Base-by-base conservation (phyloP, 2,797 vertebrate genomes). In the Myotis myotis region DNA sequence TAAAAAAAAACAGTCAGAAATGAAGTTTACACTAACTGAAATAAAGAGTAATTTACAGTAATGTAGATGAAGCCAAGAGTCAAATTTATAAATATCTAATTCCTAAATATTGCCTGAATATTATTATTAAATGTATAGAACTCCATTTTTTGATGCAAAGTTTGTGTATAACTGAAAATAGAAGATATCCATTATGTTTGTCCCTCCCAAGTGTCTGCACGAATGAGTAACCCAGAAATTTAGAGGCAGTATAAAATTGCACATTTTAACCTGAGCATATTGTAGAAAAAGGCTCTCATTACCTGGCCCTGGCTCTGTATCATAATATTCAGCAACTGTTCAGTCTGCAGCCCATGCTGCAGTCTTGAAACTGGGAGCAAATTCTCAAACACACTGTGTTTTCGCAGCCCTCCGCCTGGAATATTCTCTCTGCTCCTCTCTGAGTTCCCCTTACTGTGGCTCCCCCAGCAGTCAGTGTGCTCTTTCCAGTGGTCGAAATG, bases 61-160 rank as follows among this genome's bases (percentile, higher is more conserved):
- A 10, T 20, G 44, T 51, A 75, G 30, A n/a, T 75, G 30, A 51
- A n/a, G 28, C 28, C 30, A 30, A 49, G 28, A 75, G n/a, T 75
- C 44, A 75, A 51, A 89, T 85, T 89, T 33, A 19, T 91, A 91
- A 91, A 72, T 84, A 55, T 75, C 47, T 81, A 89, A 20, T 85
- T 89, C 28, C 28, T 91, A 91, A 91, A 66, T 84, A 47, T 75
- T 38, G 74, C 33, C 41, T 74, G 44, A 78, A 79, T 83, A 49
- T 91, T 89, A 60, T 60, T 74, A 88, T 68, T 87, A 87, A 93
- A 68, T 83, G 5, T 78, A 49, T 57, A 84, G 38, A 86, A 33
- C 8, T 72, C 60, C 16, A 20, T 41, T 91, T 95, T 87, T 68
- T 57, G 9, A 23, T 89, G 20, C 13, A 60, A 81, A n/a, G 19